A percentile compares a stretch with the other conserved stretches of the same genome.
phyloP scores from a whole-genome alignment of 1,140 invertebrate species.

The Phocides pigmalion region DNA sequence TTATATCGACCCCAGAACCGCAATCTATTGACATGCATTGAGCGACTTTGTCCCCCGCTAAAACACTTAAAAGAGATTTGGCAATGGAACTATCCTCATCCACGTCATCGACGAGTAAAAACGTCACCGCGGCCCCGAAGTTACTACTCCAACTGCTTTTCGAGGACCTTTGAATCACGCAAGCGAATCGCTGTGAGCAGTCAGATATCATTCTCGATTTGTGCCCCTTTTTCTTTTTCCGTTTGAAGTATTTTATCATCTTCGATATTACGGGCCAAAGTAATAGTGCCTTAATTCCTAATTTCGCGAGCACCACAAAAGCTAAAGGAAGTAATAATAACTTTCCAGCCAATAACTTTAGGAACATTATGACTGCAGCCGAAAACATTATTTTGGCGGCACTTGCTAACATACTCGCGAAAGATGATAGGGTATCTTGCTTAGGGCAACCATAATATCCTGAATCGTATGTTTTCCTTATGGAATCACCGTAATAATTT shows the following conservation, averaged over 20 bases:
- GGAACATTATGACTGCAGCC: conserved; percentile 60
- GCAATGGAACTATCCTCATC: conserved; percentile 67
- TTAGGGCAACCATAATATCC: conserved; percentile 63
- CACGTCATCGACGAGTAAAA: conserved; percentile 69
- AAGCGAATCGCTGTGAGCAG: conserved; percentile 70
- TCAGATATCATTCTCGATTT: conserved; percentile 65
- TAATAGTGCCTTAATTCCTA: conserved; percentile 67
- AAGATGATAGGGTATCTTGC: conserved; percentile 63
- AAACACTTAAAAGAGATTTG: conserved; percentile 67
- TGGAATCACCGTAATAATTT: conserved; percentile 62
- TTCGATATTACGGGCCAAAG: conserved; percentile 76
- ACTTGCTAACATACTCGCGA: conserved; percentile 68
- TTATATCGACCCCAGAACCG: conserved; percentile 71
- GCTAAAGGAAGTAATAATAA: conserved; percentile 65
- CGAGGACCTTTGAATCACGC: conserved; percentile 65
- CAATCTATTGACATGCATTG: conserved; percentile 78
- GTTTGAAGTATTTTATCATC: conserved; percentile 73
- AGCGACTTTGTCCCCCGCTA: conserved; percentile 73
- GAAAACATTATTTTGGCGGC: conserved; percentile 78
- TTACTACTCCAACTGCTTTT: conserved; percentile 62
- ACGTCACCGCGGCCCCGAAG: conserved; percentile 66
- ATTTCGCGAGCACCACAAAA: conserved; percentile 63
- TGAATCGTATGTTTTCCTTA: conserved; percentile 67
- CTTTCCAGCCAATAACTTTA: conserved; percentile 72
- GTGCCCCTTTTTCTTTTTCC: conserved; percentile 66